Conservation (phyloP, 92 coral and sea anemone genomes). For the Ricordea florida region DNA sequence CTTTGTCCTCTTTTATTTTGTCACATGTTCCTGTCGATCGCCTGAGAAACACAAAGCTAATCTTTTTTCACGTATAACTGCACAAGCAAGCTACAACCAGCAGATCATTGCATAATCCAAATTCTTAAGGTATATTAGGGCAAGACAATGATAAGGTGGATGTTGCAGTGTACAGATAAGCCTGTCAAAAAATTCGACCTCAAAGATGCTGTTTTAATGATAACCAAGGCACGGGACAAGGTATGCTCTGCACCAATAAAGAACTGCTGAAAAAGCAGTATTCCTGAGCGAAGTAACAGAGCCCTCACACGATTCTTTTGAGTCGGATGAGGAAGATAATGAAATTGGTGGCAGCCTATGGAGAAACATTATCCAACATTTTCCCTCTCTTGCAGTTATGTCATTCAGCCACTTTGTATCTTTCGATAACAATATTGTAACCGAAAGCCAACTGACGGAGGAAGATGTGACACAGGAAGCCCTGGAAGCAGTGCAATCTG, state of each 20-base stretch:
- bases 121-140: slow-evolving; percentile 8
- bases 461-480: slow-evolving; percentile 16
- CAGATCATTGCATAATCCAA: too few relatives aligned
- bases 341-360: slow-evolving; percentile 5
- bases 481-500: slow-evolving; percentile 15
- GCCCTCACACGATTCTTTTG: slow-evolving; percentile 2
- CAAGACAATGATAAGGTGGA: not conserved
- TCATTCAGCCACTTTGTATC: slow-evolving; percentile 4
- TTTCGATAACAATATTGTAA: slow-evolving; percentile 11
- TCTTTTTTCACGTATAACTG: too few relatives aligned
- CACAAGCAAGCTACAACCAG: too few relatives aligned
- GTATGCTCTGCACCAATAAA: not conserved
- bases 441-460: slow-evolving; percentile 23
- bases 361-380: slow-evolving; percentile 11
- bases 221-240: slow-evolving; percentile 18
- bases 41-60: too few relatives aligned
- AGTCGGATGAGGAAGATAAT: not conserved
- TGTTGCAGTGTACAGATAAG: slow-evolving; percentile 14
- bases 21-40: too few relatives aligned
- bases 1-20: too few relatives aligned
- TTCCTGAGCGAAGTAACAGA: too few relatives aligned
- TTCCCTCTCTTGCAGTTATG: not conserved
- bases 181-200: slow-evolving; percentile 16
- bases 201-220: slow-evolving; percentile 33
- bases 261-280: slow-evolving; percentile 45